A percentile compares a stretch with the other conserved stretches of the same genome.
Evolutionary conservation across 2,888 invertebrate genomes (phyloP).

Genomic region (Conomelus anceps): DNA sequence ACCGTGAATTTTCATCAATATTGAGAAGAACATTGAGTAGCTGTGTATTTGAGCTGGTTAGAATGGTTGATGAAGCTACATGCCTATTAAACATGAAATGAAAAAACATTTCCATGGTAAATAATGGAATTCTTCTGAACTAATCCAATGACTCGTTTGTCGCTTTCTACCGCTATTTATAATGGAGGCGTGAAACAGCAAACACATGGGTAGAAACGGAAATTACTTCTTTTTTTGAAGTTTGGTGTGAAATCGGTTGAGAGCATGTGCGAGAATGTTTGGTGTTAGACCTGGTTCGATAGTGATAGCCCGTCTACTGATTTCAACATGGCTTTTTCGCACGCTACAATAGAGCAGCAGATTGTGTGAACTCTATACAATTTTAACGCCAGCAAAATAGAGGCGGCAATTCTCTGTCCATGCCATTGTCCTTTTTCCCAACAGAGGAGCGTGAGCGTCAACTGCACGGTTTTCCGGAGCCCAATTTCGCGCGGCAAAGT

Average conservation of each 20-base stretch:
- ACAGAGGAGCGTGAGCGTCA: not conserved
- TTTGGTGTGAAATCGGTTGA: not conserved
- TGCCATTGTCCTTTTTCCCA: not conserved
- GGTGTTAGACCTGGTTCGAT: not conserved
- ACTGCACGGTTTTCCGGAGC: not conserved
- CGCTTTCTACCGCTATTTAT: too few relatives aligned
- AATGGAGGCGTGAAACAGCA: not conserved
- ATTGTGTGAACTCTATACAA: not conserved
- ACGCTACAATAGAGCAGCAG: not conserved
- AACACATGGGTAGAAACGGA: not conserved
- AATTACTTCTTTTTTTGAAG: not conserved
- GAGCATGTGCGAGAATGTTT: not conserved
- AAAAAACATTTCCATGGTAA: too few relatives aligned
- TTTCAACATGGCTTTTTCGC: not conserved
- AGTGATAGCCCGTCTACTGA: not conserved
- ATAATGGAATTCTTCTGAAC: too few relatives aligned
- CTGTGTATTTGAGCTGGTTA: too few relatives aligned
- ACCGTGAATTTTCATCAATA: too few relatives aligned
- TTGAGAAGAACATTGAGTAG: too few relatives aligned
- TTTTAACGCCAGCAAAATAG: not conserved
- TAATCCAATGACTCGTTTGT: too few relatives aligned
- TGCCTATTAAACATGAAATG: too few relatives aligned
- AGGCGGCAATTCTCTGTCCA: not conserved
- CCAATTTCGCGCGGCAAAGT: not conserved
- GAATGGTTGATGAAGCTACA: too few relatives aligned